These are phyloP conservation scores for Drosophila colorata DNA, from an alignment of 2,888 invertebrate genomes.

Conservation along the genomic window DNA sequence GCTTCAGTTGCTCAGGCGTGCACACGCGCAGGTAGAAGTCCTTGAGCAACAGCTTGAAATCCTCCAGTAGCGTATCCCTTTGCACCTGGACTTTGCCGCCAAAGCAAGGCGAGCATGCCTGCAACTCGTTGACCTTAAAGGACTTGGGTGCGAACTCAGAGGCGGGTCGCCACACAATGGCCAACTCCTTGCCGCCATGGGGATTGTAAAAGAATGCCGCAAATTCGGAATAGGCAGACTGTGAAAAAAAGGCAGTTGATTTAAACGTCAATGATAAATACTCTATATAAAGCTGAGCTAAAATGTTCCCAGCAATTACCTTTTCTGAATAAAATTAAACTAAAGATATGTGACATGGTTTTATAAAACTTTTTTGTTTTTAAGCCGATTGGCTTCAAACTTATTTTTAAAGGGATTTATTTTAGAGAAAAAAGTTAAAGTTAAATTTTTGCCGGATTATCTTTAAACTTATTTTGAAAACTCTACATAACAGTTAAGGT, in stretches of 20 bases:
- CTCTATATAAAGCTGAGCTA: too few relatives aligned
- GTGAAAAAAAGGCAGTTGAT: slow-evolving; percentile 62
- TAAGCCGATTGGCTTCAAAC: too few relatives aligned
- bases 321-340: too few relatives aligned
- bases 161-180: slow-evolving; percentile 93
- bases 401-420: too few relatives aligned
- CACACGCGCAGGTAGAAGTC: slow-evolving; percentile 81
- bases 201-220: slow-evolving; percentile 96
- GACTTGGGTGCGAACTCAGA: slow-evolving; percentile 87
- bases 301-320: too few relatives aligned
- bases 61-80: slow-evolving; percentile 80
- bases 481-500: too few relatives aligned
- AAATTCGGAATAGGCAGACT: slow-evolving; percentile 90
- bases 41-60: slow-evolving; percentile 83
- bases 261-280: not conserved
- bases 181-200: slow-evolving; percentile 94
- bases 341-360: too few relatives aligned
- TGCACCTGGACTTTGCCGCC: slow-evolving; percentile 72
- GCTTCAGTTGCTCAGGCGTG: slow-evolving; percentile 65
- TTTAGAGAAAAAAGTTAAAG: too few relatives aligned
- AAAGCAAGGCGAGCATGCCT: slow-evolving; percentile 69
- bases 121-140: slow-evolving; percentile 89
- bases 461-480: too few relatives aligned
- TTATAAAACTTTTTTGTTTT: too few relatives aligned
- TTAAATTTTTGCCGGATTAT: too few relatives aligned